phyloP scores from a whole-genome alignment of 2,113 vertebrate genomes.

The Proterorhinus semilunaris region DNA sequence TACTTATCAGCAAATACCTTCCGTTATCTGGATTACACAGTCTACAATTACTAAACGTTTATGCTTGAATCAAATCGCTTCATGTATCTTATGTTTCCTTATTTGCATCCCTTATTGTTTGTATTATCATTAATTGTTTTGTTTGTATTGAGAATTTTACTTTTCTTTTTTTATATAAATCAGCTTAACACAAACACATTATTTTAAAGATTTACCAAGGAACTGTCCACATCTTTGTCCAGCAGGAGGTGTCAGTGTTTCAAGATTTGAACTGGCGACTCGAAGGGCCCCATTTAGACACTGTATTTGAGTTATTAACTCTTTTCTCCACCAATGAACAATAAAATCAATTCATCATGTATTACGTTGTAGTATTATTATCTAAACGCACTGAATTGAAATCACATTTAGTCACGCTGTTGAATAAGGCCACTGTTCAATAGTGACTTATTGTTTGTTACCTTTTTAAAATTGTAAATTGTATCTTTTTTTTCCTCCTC shows the following conservation, averaged over 20 bases:
- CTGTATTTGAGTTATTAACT: conserved; percentile 11
- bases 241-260: conserved; percentile 71
- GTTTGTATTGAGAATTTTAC: not conserved
- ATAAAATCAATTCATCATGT: conserved; percentile 7
- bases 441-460: not conserved
- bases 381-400: not conserved
- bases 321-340: conserved; percentile 5
- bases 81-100: no score
- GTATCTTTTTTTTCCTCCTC: conserved; percentile 5
- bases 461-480: not conserved
- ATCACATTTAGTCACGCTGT: conserved; percentile 4
- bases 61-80: no score
- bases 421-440: conserved; percentile 1
- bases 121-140: no score
- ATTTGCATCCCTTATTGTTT: not conserved
- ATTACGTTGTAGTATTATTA: conserved; percentile 1
- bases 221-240: conserved; percentile 26
- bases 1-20: no score
- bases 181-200: not conserved
- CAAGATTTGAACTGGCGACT: conserved; percentile 3
- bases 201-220: not conserved
- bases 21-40: no score
- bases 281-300: conserved; percentile 1
- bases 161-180: not conserved
- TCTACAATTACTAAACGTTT: no score